Conservation (phyloP, 2,113 vertebrate species). For the Capricornis sumatraensis region DNA sequence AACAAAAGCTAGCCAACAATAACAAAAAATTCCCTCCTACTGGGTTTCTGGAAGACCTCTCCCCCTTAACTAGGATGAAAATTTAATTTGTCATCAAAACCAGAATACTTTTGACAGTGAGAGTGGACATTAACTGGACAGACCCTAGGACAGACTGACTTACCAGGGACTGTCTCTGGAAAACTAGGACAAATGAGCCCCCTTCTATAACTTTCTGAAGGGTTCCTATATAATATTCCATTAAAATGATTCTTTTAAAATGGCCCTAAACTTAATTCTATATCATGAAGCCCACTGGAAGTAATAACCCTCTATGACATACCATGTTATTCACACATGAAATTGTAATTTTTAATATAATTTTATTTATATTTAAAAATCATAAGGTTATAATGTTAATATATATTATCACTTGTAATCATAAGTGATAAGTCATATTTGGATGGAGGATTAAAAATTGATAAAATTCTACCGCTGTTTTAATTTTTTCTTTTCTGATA, state of each 20-base stretch:
- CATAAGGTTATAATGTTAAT: neutral
- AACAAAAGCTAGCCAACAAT: neutral
- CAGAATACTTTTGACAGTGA: neutral
- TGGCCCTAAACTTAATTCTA: neutral
- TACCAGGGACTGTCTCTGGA: neutral
- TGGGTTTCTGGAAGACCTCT: neutral
- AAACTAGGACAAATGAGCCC: neutral
- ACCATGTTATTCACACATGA: neutral
- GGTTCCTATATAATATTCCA: neutral
- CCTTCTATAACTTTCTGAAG: neutral
- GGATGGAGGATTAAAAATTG: neutral
- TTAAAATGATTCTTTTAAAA: neutral
- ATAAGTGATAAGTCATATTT: neutral
- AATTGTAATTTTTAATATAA: conserved; percentile 1
- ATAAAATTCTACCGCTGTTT: neutral
- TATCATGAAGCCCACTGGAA: neutral
- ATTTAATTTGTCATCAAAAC: conserved; percentile 10
- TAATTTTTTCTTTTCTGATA: neutral
- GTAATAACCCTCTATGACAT: neutral
- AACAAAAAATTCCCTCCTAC: neutral
- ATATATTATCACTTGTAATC: neutral
- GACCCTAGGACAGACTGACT: neutral
- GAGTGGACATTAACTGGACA: neutral
- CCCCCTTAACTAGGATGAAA: neutral
- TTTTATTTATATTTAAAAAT: neutral